Base-by-base conservation (phyloP, 35 echinoderm and acorn worm species). In the Lytechinus variegatus region DNA sequence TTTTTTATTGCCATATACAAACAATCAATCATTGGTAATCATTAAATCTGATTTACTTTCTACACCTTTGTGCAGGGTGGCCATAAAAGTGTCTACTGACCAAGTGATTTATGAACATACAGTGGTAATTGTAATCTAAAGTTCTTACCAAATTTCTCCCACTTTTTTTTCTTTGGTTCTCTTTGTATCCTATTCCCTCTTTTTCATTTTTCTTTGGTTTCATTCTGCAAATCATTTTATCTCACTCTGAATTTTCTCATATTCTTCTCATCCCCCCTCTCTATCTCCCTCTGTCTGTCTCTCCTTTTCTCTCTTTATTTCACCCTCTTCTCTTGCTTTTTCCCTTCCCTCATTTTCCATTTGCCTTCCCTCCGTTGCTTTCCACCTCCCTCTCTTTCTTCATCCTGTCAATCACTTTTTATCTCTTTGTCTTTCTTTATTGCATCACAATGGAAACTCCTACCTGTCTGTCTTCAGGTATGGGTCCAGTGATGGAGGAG, bases 11-110 rank as follows among this genome's bases (percentile, higher is more conserved):
- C 27, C 54, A 57, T 93, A 93, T 93, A 93, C 92, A 93, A 93
- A 93, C 92, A 93, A 93, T 93, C 28, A 93, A 93, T 93, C 92
- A 93, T 57, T 54, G 28, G 29, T 54, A 90, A 90, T 90, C 88
- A 90, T 90, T 90, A 90, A 90, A 90, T 52, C 88, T 90, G 88
- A 90, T 90, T 90, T 90, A 90, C 88, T 90, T 90, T 90, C 88
- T 90, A 90, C 88, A 90, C 88, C 88, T 90, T 90, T 90, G 88
- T 90, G 88, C 88, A 52, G 28, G 88, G 88, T 52, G 11, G 88
- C 88, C 28, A 90, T 90, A 90, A 90, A 90, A 90, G 13, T 90
- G 88, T 90, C 88, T 10, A 13, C 88, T 90, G 88, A 79, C 88
- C 29, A 54, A 90, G 28, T 52, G 88, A 90, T 90, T 90, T 90